Evolutionary conservation across 2,797 vertebrate species (phyloP).

Genomic region (Phalloptychus januarius): DNA sequence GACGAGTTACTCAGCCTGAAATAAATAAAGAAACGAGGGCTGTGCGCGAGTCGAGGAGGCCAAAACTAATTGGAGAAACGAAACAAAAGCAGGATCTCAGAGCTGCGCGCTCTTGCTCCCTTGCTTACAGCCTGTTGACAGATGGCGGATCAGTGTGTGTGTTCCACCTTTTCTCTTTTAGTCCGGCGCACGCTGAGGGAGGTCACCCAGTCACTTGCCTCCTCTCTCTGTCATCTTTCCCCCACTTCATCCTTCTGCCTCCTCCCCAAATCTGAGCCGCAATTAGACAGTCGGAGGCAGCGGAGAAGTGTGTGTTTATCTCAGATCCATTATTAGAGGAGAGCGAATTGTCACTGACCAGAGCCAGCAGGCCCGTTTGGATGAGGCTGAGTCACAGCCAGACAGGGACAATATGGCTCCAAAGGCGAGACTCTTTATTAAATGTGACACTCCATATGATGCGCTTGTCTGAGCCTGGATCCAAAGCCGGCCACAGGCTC

Average conservation of each 20-base stretch:
- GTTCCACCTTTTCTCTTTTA: conserved; percentile 75
- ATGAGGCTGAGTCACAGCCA: conserved; percentile 61
- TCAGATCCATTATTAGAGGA: conserved; percentile 44
- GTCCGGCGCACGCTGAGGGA: conserved; percentile 58
- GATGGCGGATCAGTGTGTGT: conserved; percentile 77
- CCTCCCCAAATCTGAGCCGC: conserved; percentile 38
- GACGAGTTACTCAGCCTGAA: conserved; percentile 18
- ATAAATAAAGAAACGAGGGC: background rate
- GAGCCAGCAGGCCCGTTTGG: conserved; percentile 47
- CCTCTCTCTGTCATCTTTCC: conserved; percentile 47
- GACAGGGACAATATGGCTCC: conserved; percentile 60
- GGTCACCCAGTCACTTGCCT: conserved; percentile 60
- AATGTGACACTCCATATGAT: conserved; percentile 61
- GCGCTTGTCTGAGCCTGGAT: conserved; percentile 48
- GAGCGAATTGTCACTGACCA: conserved; percentile 45
- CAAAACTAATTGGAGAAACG: conserved; percentile 47
- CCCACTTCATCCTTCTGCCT: conserved; percentile 43
- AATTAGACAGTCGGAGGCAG: conserved; percentile 28
- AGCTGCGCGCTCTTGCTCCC: conserved; percentile 23
- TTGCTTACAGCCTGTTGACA: conserved; percentile 56
- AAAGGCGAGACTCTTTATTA: conserved; percentile 57
- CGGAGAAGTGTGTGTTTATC: conserved; percentile 12
- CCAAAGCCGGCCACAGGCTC: conserved; percentile 38
- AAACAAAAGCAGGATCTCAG: conserved; percentile 40
- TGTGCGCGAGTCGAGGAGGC: conserved; percentile 15